A percentile compares a stretch with the other conserved stretches of the same genome.
phyloP scores from a whole-genome alignment of 2,797 vertebrate species.

The Myotis planiceps region DNA sequence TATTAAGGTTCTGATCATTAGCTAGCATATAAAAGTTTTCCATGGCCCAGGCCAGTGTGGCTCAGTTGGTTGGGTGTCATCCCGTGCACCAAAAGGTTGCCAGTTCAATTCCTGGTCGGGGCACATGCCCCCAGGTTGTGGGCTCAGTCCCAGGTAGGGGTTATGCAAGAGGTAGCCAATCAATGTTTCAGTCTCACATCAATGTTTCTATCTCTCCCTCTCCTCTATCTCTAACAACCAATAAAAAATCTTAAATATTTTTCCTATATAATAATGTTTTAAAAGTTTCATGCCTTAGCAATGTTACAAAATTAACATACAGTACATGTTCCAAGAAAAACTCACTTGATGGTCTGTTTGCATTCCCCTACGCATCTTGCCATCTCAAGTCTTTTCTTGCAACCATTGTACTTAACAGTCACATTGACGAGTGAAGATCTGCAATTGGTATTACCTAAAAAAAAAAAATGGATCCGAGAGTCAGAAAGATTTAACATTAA shows the following conservation, averaged over 20 bases:
- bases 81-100: not conserved
- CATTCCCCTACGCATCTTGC: constrained; percentile 70
- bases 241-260: not conserved
- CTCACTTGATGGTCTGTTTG: constrained; percentile 58
- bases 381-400: constrained; percentile 66
- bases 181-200: not conserved
- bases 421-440: constrained; percentile 52
- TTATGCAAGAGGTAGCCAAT: not conserved
- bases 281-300: not conserved
- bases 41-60: not conserved
- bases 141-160: not conserved
- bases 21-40: not conserved
- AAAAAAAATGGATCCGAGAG: not conserved
- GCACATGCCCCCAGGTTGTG: not conserved
- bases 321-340: not conserved
- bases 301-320: not conserved
- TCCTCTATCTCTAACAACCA: not conserved
- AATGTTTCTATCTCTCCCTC: not conserved
- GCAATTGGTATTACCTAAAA: constrained; percentile 68
- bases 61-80: not conserved
- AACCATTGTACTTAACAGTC: constrained; percentile 62
- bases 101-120: not conserved
- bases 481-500: not conserved
- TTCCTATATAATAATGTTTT: not conserved
- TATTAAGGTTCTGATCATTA: not conserved